Percentiles rank a stretch among this genome's conserved stretches.
Conservation (phyloP, 2,888 invertebrate genomes). For the Campaea margaritaria region DNA sequence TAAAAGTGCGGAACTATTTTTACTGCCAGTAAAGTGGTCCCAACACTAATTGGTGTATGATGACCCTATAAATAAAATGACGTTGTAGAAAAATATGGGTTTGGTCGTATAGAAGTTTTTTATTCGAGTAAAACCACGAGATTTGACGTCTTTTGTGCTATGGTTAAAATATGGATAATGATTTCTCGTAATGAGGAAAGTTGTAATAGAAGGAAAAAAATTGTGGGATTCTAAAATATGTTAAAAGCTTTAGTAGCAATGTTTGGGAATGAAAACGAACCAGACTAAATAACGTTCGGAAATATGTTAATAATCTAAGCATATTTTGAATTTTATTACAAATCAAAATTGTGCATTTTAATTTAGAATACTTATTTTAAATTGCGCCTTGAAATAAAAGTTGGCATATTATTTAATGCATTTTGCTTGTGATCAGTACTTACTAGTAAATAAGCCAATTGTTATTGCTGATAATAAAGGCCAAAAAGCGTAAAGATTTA, state of each 20-base stretch:
- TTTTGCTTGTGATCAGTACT: background rate
- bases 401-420: too few species aligned
- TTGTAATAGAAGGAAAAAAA: too few species aligned
- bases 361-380: too few species aligned
- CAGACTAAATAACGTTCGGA: too few species aligned
- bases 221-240: too few species aligned
- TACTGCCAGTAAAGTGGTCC: slow-evolving; percentile 56
- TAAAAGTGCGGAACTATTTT: slow-evolving; percentile 54
- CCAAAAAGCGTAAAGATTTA: slow-evolving; percentile 23
- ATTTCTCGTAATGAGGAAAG: too few species aligned
- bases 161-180: background rate
- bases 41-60: slow-evolving; percentile 56
- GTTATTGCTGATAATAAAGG: slow-evolving; percentile 35
- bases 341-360: too few species aligned
- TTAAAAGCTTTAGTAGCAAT: background rate
- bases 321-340: too few species aligned
- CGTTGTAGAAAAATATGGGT: slow-evolving; percentile 36
- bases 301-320: too few species aligned
- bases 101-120: slow-evolving; percentile 25
- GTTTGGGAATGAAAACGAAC: background rate
- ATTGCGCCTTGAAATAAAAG: too few species aligned
- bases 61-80: slow-evolving; percentile 50
- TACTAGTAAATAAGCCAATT: background rate
- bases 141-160: slow-evolving; percentile 7
- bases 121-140: slow-evolving; percentile 16